Percentiles rank a stretch among this genome's conserved stretches.
These are phyloP conservation scores for Netelia inedita DNA, from an alignment of 2,888 invertebrate genomes.

Conservation along the genomic window DNA sequence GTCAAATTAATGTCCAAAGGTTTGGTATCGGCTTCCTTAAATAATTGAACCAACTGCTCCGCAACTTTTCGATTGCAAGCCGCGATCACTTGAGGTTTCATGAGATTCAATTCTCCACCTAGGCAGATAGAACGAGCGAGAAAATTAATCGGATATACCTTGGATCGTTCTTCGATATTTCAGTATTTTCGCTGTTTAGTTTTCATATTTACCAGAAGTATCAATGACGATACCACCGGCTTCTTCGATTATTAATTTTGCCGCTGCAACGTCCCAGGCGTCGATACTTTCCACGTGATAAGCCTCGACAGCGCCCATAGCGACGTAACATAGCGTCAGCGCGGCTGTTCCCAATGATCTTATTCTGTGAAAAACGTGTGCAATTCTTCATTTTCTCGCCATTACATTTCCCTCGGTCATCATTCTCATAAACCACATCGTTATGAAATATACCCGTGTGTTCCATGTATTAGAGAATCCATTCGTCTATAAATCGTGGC, in stretches of 20 bases:
- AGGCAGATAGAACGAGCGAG: not conserved
- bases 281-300: constrained; percentile 91
- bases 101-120: constrained; percentile 86
- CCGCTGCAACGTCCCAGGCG: constrained; percentile 93
- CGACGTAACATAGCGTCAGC: constrained; percentile 90
- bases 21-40: constrained; percentile 85
- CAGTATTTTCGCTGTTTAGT: not conserved
- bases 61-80: constrained; percentile 86
- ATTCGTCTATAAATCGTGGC: constrained; percentile 77
- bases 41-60: constrained; percentile 85
- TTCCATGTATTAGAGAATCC: constrained; percentile 79
- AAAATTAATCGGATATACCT: too few species aligned
- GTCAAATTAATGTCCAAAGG: constrained; percentile 70
- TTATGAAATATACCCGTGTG: constrained; percentile 77
- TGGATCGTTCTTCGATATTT: not conserved
- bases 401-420: not conserved
- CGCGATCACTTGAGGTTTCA: constrained; percentile 87
- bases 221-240: constrained; percentile 91
- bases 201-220: constrained; percentile 86
- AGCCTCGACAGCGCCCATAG: constrained; percentile 89
- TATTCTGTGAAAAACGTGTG: constrained; percentile 78
- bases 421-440: too few species aligned
- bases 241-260: constrained; percentile 90
- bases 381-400: not conserved
- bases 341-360: constrained; percentile 91